Evolutionary conservation across 2,113 vertebrate species (phyloP).

Genomic region (Mionectes macconnelli): DNA sequence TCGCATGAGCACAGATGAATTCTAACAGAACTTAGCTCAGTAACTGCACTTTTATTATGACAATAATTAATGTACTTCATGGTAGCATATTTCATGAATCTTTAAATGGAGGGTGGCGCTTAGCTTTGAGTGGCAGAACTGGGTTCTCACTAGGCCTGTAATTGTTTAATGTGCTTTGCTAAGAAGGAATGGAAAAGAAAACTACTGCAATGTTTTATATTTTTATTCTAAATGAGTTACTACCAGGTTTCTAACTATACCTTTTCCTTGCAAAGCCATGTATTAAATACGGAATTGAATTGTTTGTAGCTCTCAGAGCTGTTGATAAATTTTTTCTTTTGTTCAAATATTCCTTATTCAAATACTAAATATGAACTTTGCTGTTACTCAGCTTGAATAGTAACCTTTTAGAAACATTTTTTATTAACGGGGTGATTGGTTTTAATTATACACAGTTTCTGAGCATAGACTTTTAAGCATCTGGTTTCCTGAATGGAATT

Average conservation of each 20-base stretch:
- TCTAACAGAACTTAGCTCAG: not conserved
- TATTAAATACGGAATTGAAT: not conserved
- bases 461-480: not conserved
- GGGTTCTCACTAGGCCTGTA: not conserved
- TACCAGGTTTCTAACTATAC: not conserved
- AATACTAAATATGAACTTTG: not conserved
- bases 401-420: not conserved
- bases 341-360: not conserved
- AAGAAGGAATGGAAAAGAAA: not conserved
- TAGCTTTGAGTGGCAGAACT: not conserved
- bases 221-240: not conserved
- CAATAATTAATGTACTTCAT: not conserved
- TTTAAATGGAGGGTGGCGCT: not conserved
- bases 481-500: not conserved
- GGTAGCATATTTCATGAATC: not conserved
- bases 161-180: not conserved
- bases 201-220: not conserved
- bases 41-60: not conserved
- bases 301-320: not conserved
- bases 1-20: not conserved
- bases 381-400: not conserved
- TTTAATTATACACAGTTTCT: not conserved
- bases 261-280: not conserved
- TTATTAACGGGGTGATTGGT: not conserved
- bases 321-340: not conserved